Conservation (phyloP, 2,797 vertebrate genomes). For the Muraenolepis orangiensis region DNA sequence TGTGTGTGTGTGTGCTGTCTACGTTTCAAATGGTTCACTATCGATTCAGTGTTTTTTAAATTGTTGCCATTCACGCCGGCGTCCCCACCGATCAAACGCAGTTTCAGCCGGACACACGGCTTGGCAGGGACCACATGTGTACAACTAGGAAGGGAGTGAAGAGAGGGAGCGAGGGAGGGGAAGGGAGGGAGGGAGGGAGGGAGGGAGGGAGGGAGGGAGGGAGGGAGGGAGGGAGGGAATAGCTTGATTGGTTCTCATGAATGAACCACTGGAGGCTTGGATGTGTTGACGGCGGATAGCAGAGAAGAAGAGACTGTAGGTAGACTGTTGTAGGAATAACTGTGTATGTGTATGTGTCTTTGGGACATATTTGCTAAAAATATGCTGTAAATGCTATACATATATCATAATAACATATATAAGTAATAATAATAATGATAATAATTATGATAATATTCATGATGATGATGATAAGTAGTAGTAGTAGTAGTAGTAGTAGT, state of each 20-base stretch:
- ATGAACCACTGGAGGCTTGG: not conserved
- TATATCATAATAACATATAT: too few relatives aligned
- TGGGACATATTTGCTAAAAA: not conserved
- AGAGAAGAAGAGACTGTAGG: not conserved
- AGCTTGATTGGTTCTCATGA: slow-evolving; percentile 4
- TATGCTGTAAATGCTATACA: too few relatives aligned
- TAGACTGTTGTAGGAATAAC: not conserved
- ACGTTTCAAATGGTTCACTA: not conserved
- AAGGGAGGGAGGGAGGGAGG: slow-evolving; percentile 39
- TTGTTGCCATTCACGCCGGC: not conserved
- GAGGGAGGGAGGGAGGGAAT: slow-evolving; percentile 22
- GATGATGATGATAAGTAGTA: too few relatives aligned
- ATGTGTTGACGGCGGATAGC: not conserved
- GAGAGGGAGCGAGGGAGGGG: slow-evolving; percentile 32
- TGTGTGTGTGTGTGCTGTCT: not conserved
- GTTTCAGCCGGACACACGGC: too few relatives aligned
- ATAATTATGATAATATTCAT: too few relatives aligned
- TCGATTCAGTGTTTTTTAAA: not conserved
- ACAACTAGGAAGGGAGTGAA: not conserved
- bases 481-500: too few relatives aligned
- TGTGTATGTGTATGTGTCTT: not conserved
- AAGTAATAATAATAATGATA: too few relatives aligned
- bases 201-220: slow-evolving; percentile 39
- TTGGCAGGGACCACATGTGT: too few relatives aligned
- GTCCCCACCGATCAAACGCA: too few relatives aligned